Percentiles rank a stretch among this genome's conserved stretches.
Evolutionary conservation across 2,797 vertebrate species (phyloP).

Genomic region (Pogonophryne albipinna): DNA sequence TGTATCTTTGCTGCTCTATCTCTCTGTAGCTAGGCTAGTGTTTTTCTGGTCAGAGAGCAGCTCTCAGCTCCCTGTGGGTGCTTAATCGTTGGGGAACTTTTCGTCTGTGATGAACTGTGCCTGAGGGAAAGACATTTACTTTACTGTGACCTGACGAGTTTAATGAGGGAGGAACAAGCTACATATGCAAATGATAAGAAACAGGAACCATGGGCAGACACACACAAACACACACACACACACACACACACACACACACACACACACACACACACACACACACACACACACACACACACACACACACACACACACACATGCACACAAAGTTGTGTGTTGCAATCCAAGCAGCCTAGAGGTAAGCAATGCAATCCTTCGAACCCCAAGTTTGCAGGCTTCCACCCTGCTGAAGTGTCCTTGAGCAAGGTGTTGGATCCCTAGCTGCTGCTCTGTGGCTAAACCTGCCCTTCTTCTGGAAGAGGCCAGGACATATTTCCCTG

Average conservation of each 20-base stretch:
- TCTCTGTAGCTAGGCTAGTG: slow-evolving; percentile 43
- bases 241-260: background rate
- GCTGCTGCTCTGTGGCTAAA: too few species aligned
- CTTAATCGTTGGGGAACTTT: slow-evolving; percentile 34
- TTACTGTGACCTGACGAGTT: slow-evolving; percentile 10
- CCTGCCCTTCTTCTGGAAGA: too few species aligned
- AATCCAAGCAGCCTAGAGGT: slow-evolving; percentile 1
- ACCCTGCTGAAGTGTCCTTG: slow-evolving; percentile 37
- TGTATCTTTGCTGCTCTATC: slow-evolving; percentile 49
- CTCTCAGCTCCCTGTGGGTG: slow-evolving; percentile 52
- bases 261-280: slow-evolving; percentile 10
- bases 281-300: slow-evolving; percentile 10
- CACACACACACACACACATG: slow-evolving; percentile 10
- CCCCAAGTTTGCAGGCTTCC: slow-evolving; percentile 25
- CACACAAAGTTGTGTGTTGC: slow-evolving; percentile 15
- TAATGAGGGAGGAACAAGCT: slow-evolving; percentile 15
- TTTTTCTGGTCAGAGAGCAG: slow-evolving; percentile 58
- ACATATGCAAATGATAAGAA: slow-evolving; percentile 43
- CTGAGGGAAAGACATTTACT: slow-evolving; percentile 27
- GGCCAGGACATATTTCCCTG: too few species aligned
- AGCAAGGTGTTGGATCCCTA: slow-evolving; percentile 33
- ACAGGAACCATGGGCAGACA: slow-evolving; percentile 9
- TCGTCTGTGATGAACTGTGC: slow-evolving; percentile 39
- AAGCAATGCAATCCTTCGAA: slow-evolving; percentile 22
- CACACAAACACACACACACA: background rate